Percentiles rank a stretch among this genome's conserved stretches.
Evolutionary conservation across 2,797 vertebrate species (phyloP).

Genomic region (Notamacropus eugenii): DNA sequence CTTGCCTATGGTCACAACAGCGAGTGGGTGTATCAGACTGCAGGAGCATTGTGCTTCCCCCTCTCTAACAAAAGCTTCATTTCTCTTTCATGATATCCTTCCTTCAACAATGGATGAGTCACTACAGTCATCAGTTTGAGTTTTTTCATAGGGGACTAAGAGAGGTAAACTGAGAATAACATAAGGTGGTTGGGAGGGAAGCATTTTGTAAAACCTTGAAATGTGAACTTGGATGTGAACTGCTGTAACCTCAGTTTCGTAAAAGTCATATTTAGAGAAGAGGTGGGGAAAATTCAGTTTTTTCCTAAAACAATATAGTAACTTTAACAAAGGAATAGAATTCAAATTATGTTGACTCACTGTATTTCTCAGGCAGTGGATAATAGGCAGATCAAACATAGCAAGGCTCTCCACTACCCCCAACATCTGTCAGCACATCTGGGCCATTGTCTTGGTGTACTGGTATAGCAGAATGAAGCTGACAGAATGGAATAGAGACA

Average conservation of each 20-base stretch:
- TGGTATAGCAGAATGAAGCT: neutral
- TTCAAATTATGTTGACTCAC: neutral
- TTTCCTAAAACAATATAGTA: neutral
- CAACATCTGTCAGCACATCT: constrained; percentile 27
- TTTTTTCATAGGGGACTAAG: neutral
- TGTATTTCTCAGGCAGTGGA: neutral
- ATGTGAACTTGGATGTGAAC: neutral
- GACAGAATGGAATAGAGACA: neutral
- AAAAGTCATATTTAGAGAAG: neutral
- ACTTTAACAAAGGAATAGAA: neutral
- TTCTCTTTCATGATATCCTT: neutral
- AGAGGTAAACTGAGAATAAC: neutral
- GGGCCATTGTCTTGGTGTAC: neutral
- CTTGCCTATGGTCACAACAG: neutral
- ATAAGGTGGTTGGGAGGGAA: neutral
- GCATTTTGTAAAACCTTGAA: neutral
- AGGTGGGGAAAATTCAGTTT: neutral
- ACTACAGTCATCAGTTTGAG: neutral
- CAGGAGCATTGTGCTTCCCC: neutral
- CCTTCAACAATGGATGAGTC: neutral
- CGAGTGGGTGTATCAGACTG: neutral
- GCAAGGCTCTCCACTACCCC: neutral
- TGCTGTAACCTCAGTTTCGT: neutral
- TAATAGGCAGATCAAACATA: neutral
- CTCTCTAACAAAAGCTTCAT: neutral